phyloP scores from a whole-genome alignment of 2,797 vertebrate genomes.

The Chaunax sp. region DNA sequence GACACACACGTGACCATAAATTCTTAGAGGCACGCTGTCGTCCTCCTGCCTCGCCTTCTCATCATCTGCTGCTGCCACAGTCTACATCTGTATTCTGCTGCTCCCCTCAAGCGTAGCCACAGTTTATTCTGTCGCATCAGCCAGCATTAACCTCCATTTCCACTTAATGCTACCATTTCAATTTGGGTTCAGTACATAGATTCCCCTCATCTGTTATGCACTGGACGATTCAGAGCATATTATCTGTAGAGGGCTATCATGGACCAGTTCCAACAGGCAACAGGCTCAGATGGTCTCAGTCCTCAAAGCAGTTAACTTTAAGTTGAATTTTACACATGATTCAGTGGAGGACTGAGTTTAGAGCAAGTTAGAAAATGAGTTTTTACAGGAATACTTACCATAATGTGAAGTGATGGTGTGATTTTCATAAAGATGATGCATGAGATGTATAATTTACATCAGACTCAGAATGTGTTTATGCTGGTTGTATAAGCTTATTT shows the following conservation, averaged over 20 bases:
- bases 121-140: slow-evolving; percentile 65
- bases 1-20: slow-evolving; percentile 34
- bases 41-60: slow-evolving; percentile 17
- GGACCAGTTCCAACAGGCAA: slow-evolving; percentile 43
- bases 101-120: slow-evolving; percentile 44
- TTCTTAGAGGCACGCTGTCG: slow-evolving; percentile 31
- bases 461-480: slow-evolving; percentile 1
- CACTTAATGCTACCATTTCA: slow-evolving; percentile 76
- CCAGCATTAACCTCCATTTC: slow-evolving; percentile 77
- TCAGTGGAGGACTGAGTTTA: slow-evolving; percentile 24
- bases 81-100: slow-evolving; percentile 35
- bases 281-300: slow-evolving; percentile 35
- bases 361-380: slow-evolving; percentile 17
- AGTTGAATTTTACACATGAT: slow-evolving; percentile 32
- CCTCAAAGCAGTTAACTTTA: slow-evolving; percentile 21
- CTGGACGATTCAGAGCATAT: slow-evolving; percentile 63
- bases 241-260: slow-evolving; percentile 51
- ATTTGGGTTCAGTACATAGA: slow-evolving; percentile 73
- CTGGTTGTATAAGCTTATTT: background rate
- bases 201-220: slow-evolving; percentile 62
- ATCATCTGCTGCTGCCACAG: slow-evolving; percentile 45
- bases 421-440: slow-evolving; percentile 3
- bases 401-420: slow-evolving; percentile 10
- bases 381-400: slow-evolving; percentile 14
- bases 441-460: background rate